phyloP scores from a whole-genome alignment of 1,140 invertebrate species.

The Saccostrea echinata region DNA sequence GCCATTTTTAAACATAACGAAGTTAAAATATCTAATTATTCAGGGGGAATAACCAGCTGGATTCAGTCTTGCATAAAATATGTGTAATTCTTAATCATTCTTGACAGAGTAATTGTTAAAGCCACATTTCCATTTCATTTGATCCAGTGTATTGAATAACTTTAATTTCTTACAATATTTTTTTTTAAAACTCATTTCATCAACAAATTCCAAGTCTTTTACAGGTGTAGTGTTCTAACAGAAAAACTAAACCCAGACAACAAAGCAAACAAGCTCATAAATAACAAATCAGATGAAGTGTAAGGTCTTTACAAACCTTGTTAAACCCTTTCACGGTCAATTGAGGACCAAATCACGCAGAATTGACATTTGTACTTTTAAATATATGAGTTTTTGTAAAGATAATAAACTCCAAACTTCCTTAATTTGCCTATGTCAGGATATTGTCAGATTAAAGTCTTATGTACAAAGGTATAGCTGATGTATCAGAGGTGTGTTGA shows the following conservation, averaged over 20 bases:
- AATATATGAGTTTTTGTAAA: slow-evolving; percentile 13
- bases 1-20: neutral
- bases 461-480: neutral
- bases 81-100: slow-evolving; percentile 19
- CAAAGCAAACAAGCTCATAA: slow-evolving; percentile 11
- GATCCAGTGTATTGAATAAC: slow-evolving; percentile 7
- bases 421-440: slow-evolving; percentile 9
- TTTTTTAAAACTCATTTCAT: neutral
- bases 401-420: neutral
- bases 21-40: neutral
- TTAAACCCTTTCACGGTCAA: slow-evolving; percentile 14
- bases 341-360: slow-evolving; percentile 22
- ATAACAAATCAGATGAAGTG: slow-evolving; percentile 25
- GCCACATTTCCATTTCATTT: slow-evolving; percentile 13
- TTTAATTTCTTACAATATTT: neutral
- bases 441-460: neutral
- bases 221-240: neutral
- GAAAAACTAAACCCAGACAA: neutral
- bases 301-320: neutral
- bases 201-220: neutral
- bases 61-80: slow-evolving; percentile 5
- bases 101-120: neutral
- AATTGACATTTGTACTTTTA: slow-evolving; percentile 32
- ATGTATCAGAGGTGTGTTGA: neutral
- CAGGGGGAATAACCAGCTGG: neutral